Conservation (phyloP, 2,888 invertebrate species). For the Sesia bembeciformis region DNA sequence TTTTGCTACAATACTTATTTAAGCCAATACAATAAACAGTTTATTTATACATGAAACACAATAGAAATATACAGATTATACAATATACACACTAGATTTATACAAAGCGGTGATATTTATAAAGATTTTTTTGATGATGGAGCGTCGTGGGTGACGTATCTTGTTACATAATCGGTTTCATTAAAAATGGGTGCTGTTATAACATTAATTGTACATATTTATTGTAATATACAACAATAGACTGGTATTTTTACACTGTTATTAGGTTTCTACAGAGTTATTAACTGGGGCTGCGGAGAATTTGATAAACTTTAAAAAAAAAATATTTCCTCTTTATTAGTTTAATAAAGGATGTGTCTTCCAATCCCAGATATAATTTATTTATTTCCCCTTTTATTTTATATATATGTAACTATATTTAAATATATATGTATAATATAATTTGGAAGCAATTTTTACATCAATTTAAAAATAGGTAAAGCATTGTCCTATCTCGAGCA, state of each 20-base stretch:
- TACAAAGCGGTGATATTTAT: constrained; percentile 59
- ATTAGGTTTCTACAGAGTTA: constrained; percentile 71
- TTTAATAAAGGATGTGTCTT: no score
- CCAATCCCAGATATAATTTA: no score
- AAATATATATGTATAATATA: no score
- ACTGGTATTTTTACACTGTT: constrained; percentile 71
- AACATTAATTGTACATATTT: constrained; percentile 71
- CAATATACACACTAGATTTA: constrained; percentile 46
- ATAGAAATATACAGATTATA: constrained; percentile 3
- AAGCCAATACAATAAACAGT: constrained; percentile 42
- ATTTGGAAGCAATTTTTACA: no score
- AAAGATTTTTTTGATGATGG: constrained; percentile 39
- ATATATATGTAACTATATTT: no score
- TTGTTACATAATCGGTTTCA: constrained; percentile 44
- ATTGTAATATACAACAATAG: constrained; percentile 71
- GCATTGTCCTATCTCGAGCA: no score
- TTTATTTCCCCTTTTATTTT: no score
- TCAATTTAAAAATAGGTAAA: no score
- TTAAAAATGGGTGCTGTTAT: constrained; percentile 67
- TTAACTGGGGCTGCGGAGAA: constrained; percentile 38
- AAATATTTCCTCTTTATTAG: neutral
- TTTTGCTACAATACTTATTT: constrained; percentile 66
- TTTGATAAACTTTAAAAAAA: constrained; percentile 8
- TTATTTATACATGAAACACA: constrained; percentile 45
- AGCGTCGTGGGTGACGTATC: constrained; percentile 49